Evolutionary conservation across 2,888 invertebrate genomes (phyloP).

Genomic region (Drosophila neoperkinsi): DNA sequence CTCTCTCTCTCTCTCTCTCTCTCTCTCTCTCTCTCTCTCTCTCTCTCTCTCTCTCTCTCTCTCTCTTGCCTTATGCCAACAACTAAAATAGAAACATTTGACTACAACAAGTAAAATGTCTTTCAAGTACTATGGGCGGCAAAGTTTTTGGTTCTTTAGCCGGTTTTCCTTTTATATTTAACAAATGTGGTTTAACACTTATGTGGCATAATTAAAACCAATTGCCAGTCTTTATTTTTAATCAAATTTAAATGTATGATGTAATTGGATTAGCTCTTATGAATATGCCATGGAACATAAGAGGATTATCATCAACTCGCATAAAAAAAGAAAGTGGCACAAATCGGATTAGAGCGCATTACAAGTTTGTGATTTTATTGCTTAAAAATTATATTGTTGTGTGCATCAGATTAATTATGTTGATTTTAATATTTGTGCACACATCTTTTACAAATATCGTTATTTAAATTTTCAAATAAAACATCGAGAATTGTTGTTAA

Average conservation of each 20-base stretch:
- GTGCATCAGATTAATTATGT: neutral
- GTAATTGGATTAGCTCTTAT: constrained; percentile 50
- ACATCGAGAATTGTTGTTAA: neutral
- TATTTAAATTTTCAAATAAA: neutral
- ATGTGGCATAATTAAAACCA: neutral
- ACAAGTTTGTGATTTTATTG: constrained; percentile 19
- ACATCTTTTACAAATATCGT: neutral
- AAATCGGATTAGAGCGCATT: constrained; percentile 28
- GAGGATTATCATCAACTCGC: constrained; percentile 38
- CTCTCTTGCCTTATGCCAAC: constrained; percentile 15
- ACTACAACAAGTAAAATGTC: constrained; percentile 19
- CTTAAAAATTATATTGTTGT: neutral
- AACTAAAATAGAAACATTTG: constrained; percentile 15
- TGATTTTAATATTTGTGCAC: neutral
- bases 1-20: neutral
- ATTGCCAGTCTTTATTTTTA: constrained; percentile 4
- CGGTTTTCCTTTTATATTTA: neutral
- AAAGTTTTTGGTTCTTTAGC: neutral
- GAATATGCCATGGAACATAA: constrained; percentile 41
- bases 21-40: neutral
- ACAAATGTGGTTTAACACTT: neutral
- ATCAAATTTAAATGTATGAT: constrained; percentile 2
- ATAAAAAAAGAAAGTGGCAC: constrained; percentile 5
- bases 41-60: neutral
- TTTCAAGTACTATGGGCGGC: constrained; percentile 39